Conservation (phyloP, 2,113 vertebrate species). For the Petaurus breviceps region DNA sequence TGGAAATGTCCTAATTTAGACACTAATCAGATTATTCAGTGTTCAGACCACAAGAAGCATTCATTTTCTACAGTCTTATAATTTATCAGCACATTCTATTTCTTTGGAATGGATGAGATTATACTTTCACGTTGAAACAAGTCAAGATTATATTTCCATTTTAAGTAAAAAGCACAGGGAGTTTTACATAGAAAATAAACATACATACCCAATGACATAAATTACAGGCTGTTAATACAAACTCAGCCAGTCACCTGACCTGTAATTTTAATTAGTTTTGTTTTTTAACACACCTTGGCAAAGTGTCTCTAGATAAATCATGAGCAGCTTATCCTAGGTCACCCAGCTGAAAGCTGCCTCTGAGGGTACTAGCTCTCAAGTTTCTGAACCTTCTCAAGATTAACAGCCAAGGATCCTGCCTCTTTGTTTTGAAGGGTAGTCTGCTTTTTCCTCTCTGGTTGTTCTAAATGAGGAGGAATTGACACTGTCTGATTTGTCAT, state of each 20-base stretch:
- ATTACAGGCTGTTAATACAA: constrained; percentile 67
- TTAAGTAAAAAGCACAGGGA: constrained; percentile 56
- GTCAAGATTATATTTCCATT: constrained; percentile 70
- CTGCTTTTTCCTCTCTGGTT: constrained; percentile 53
- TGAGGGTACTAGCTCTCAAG: constrained; percentile 56
- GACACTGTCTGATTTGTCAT: constrained; percentile 31
- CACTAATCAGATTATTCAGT: constrained; percentile 43
- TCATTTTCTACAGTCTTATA: constrained; percentile 52
- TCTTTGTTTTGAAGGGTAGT: constrained; percentile 60
- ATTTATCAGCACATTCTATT: constrained; percentile 50
- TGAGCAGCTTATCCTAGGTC: constrained; percentile 61
- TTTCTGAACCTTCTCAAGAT: constrained; percentile 63
- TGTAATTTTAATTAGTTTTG: constrained; percentile 76
- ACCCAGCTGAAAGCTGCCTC: constrained; percentile 59
- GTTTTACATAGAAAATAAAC: constrained; percentile 50
- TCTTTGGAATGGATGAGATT: constrained; percentile 63
- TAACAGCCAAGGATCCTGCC: constrained; percentile 43
- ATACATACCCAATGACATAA: constrained; percentile 46
- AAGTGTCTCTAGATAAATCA: constrained; percentile 66
- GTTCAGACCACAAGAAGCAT: constrained; percentile 48
- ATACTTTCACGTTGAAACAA: constrained; percentile 69
- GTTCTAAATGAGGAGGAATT: constrained; percentile 29
- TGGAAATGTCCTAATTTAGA: not conserved
- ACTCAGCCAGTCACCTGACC: constrained; percentile 67
- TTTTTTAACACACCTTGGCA: constrained; percentile 73